Percentiles rank a stretch among this genome's conserved stretches.
Conservation (phyloP, 2,797 vertebrate species). For the Balearica regulorum region DNA sequence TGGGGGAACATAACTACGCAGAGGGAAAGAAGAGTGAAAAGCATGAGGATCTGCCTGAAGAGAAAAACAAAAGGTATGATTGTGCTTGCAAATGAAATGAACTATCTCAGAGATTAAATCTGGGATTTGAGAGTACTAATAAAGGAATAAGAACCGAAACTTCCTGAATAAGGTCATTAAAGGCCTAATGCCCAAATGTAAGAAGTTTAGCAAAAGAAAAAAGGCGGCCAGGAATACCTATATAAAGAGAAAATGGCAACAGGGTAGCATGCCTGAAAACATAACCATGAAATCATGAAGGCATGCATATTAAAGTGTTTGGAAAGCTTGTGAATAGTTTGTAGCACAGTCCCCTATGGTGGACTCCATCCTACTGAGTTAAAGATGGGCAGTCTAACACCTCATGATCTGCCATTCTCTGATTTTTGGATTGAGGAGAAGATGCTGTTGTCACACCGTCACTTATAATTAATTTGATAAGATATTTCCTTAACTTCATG, state of each 20-base stretch:
- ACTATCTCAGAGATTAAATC: conserved; percentile 36
- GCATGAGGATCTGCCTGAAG: not conserved
- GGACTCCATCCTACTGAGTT: not conserved
- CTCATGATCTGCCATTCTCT: not conserved
- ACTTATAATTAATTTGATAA: not conserved
- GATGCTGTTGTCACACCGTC: not conserved
- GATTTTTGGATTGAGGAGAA: not conserved
- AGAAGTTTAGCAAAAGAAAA: not conserved
- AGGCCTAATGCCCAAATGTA: not conserved
- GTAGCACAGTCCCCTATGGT: not conserved
- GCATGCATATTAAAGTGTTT: not conserved
- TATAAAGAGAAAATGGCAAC: not conserved
- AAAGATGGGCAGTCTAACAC: not conserved
- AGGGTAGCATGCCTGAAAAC: not conserved
- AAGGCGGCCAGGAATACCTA: not conserved
- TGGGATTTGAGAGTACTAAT: conserved; percentile 34
- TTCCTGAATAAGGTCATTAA: not conserved
- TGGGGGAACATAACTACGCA: not conserved
- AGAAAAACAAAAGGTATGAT: conserved; percentile 28
- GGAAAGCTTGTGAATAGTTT: not conserved
- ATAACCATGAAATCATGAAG: not conserved
- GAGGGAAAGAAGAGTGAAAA: not conserved
- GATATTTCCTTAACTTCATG: not conserved
- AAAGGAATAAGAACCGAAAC: not conserved
- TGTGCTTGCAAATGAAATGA: conserved; percentile 19